A percentile compares a stretch with the other conserved stretches of the same genome.
These are phyloP conservation scores for Rhynchopsitta pachyrhyncha DNA, from an alignment of 2,113 vertebrate species.

Conservation along the genomic window DNA sequence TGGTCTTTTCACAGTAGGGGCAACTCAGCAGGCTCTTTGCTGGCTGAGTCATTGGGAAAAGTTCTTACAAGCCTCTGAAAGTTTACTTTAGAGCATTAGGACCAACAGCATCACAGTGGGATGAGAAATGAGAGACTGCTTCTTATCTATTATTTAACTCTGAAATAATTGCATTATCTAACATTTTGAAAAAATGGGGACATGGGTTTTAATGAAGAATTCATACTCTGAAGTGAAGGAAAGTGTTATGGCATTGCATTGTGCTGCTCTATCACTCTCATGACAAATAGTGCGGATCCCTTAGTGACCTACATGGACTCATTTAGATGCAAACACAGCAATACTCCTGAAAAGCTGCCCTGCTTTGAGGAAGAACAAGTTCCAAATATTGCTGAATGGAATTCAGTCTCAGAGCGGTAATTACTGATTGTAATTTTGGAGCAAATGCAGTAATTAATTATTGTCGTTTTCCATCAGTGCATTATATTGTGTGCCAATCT, in stretches of 20 bases:
- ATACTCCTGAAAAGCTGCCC: constrained; percentile 53
- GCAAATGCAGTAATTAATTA: constrained; percentile 70
- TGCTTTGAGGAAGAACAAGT: constrained; percentile 47
- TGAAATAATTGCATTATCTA: not conserved
- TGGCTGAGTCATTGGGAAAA: not conserved
- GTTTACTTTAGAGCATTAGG: not conserved
- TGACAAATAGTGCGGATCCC: not conserved
- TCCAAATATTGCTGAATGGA: constrained; percentile 66
- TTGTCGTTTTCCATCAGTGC: constrained; percentile 66
- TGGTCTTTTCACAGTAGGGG: not conserved
- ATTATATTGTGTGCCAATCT: constrained; percentile 69
- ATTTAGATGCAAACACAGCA: constrained; percentile 62
- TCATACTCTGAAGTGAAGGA: not conserved
- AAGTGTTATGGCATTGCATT: not conserved
- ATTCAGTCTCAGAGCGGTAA: constrained; percentile 63
- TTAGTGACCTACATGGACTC: constrained; percentile 50
- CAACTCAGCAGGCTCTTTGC: not conserved
- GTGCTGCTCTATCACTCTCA: constrained; percentile 37
- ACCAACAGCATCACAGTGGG: not conserved
- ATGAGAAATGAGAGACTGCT: not conserved
- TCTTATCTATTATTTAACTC: not conserved
- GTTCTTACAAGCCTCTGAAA: not conserved
- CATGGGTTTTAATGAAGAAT: constrained; percentile 6
- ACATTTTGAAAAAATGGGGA: not conserved
- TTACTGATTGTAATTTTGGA: constrained; percentile 72